A percentile compares a stretch with the other conserved stretches of the same genome.
These are phyloP conservation scores for Mustela lutreola DNA, from an alignment of 2,113 vertebrate species.

Conservation along the genomic window DNA sequence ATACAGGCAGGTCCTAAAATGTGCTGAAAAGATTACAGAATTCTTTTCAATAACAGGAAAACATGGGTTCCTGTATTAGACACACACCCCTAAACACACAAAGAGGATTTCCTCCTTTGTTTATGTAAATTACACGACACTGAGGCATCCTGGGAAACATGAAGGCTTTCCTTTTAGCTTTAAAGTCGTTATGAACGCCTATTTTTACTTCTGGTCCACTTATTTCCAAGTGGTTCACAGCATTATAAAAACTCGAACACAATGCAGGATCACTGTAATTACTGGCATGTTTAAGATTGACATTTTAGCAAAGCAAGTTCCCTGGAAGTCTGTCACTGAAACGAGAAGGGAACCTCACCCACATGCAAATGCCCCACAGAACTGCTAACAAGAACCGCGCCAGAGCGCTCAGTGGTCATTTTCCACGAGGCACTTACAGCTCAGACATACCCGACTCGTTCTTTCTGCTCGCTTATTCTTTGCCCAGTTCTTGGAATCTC, in stretches of 20 bases:
- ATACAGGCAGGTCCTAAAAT: constrained; percentile 62
- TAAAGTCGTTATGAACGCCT: not conserved
- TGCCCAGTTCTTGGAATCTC: constrained; percentile 64
- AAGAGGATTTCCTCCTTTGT: constrained; percentile 79
- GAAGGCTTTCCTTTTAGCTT: constrained; percentile 57
- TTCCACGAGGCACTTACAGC: not conserved
- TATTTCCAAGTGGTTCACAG: constrained; percentile 59
- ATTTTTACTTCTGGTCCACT: constrained; percentile 44
- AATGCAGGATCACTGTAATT: not conserved
- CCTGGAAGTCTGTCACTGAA: not conserved
- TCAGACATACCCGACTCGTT: not conserved
- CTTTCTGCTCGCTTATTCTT: not conserved
- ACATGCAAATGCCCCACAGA: not conserved
- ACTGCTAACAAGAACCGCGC: not conserved
- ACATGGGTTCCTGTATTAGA: constrained; percentile 77
- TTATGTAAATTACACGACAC: constrained; percentile 75
- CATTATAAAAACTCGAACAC: constrained; percentile 52
- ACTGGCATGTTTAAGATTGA: not conserved
- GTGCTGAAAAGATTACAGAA: constrained; percentile 80
- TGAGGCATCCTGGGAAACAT: constrained; percentile 70
- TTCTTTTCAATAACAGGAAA: constrained; percentile 82
- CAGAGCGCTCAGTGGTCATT: not conserved
- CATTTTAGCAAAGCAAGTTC: constrained; percentile 34
- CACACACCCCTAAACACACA: constrained; percentile 70
- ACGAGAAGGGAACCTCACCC: not conserved